phyloP scores from a whole-genome alignment of 1,140 invertebrate genomes.

The Drosophila bifasciata region DNA sequence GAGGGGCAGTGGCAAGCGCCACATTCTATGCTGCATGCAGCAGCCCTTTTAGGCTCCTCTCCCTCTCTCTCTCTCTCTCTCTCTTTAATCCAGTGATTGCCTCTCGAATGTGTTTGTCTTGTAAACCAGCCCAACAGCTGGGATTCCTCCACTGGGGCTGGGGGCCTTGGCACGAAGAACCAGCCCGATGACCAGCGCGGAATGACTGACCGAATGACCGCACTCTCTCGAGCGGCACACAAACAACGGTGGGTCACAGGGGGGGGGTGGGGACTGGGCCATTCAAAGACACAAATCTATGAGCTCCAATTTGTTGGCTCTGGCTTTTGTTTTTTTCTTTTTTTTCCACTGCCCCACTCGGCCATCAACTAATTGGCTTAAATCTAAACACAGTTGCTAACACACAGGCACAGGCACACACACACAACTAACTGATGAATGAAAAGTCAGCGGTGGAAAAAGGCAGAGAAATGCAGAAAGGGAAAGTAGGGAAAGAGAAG shows the following conservation, averaged over 20 bases:
- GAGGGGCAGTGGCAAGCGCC: not conserved
- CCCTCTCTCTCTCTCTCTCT: slow-evolving; percentile 15
- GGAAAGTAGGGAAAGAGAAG: not conserved
- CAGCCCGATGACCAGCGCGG: slow-evolving; percentile 18
- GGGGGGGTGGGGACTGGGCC: slow-evolving; percentile 15
- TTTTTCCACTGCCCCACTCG: slow-evolving; percentile 34
- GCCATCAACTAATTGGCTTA: slow-evolving; percentile 72
- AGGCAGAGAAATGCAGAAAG: slow-evolving; percentile 2
- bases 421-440: not conserved
- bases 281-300: slow-evolving; percentile 73
- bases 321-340: slow-evolving; percentile 42
- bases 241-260: not conserved
- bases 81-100: slow-evolving; percentile 31
- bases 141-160: no score
- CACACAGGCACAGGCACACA: not conserved
- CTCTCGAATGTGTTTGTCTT: slow-evolving; percentile 62
- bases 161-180: slow-evolving; percentile 45
- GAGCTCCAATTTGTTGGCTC: slow-evolving; percentile 51
- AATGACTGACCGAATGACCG: slow-evolving; percentile 44
- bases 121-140: slow-evolving; percentile 7
- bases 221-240: slow-evolving; percentile 19
- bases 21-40: slow-evolving; percentile 22
- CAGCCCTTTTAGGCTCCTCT: slow-evolving; percentile 46
- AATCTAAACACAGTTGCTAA: slow-evolving; percentile 61
- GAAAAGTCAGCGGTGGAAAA: not conserved